Base-by-base conservation (phyloP, 2,888 invertebrate genomes). In the Scaptomyza cyrtandrae region DNA sequence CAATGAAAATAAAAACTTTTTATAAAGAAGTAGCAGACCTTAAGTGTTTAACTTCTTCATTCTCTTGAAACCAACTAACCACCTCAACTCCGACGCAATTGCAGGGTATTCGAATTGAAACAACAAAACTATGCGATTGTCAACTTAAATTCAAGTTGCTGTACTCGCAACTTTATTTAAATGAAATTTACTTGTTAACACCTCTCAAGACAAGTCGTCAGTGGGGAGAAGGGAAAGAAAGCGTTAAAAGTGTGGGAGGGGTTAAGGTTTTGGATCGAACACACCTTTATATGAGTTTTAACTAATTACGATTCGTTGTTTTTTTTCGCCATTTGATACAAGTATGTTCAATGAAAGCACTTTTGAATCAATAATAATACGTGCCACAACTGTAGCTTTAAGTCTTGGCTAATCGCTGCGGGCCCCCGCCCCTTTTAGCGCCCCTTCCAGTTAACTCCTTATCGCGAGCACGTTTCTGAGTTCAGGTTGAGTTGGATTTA, bases 291-390 rank as follows among this genome's bases (percentile, higher is more conserved):
- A 77, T 66, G 59, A 61, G 69, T 86, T 69, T 88, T 88, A 86
- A 86, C 89, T 89, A 86, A 89, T 86, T 89, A 89, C 89, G 75
- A 88, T 89, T 86, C 55, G 87, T 50, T 89, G 85, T 88, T 88
- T n/a, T n/a, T 58, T 65, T 16, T 39, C 3, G 83, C 53, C 71
- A 79, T 86, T 82, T 84, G 89, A 88, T 86, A 71, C 72, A 83
- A 68, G 66, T 68, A 53, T 49, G 76, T 39, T 59, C 67, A 65
- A 74, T 76, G 80, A 72, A 80, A 88, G 82, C 85, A 82, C 73
- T 85, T 80, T 70, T 75, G 57, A 87, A 87, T 88, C 87, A 78
- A 88, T 84, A 86, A 81, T 80, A 83, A 66, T 86, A 82, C 82
- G 89, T 82, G 82, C 62, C 55, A 53, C 50, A 78, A 31, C 73